Conservation (phyloP, 2,797 vertebrate genomes). For the Ctenopoma kingsleyae region DNA sequence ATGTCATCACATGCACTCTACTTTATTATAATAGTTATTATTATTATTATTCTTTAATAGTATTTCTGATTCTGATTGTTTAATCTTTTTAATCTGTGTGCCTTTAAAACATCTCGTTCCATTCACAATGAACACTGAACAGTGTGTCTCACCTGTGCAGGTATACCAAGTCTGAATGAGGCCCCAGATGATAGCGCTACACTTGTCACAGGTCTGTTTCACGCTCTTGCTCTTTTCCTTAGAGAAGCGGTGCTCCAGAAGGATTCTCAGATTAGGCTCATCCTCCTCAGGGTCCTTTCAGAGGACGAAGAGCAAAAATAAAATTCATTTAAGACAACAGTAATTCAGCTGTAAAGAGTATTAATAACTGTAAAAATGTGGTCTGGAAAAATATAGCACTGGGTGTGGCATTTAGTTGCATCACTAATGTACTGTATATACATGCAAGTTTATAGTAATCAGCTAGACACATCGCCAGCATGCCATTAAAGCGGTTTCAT, state of each 20-base stretch:
- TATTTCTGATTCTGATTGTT: too few species aligned
- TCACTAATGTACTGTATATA: neutral
- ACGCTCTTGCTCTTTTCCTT: conserved; percentile 99
- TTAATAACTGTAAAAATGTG: neutral
- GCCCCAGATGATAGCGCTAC: conserved; percentile 96
- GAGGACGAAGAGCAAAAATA: conserved; percentile 9
- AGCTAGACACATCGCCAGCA: neutral
- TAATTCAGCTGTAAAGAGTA: neutral
- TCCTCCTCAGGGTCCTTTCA: conserved; percentile 93
- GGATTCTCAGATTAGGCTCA: conserved; percentile 91
- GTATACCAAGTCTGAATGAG: conserved; percentile 99
- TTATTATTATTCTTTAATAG: too few species aligned
- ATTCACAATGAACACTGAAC: neutral
- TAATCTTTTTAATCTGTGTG: too few species aligned
- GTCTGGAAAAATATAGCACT: too few species aligned
- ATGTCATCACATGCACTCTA: too few species aligned
- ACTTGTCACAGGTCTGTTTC: conserved; percentile 97
- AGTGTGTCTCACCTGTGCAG: conserved; percentile 94
- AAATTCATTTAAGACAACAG: neutral
- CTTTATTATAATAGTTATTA: too few species aligned
- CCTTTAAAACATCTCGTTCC: too few species aligned
- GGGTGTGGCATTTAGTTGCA: too few species aligned
- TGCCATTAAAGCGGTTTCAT: neutral
- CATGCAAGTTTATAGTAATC: neutral
- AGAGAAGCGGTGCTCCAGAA: conserved; percentile 95